Conservation (phyloP, 2,797 vertebrate species). For the Oreochromis grahami region DNA sequence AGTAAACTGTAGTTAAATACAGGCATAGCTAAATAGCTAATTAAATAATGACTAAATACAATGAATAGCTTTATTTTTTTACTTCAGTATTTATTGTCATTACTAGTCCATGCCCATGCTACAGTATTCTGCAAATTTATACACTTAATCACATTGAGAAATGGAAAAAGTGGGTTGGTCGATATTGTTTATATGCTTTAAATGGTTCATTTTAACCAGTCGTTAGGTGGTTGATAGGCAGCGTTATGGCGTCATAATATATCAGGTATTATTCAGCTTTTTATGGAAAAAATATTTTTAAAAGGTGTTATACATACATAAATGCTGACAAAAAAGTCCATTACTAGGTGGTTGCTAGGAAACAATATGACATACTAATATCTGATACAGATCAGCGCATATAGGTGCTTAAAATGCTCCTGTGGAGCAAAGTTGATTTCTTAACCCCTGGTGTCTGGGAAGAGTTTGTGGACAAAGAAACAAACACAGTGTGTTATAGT, state of each 20-base stretch:
- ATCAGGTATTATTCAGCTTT: background rate
- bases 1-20: background rate
- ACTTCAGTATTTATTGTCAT: background rate
- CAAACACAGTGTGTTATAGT: too few relatives aligned
- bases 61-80: background rate
- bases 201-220: background rate
- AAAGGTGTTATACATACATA: background rate
- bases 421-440: background rate
- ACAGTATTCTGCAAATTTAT: background rate
- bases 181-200: background rate
- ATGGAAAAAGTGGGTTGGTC: background rate
- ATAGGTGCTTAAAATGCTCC: background rate
- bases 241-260: background rate
- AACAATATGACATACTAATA: background rate
- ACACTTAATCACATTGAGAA: background rate
- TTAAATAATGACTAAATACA: background rate
- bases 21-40: background rate
- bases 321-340: accelerated
- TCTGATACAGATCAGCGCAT: background rate
- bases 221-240: background rate
- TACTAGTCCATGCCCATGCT: background rate
- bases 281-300: background rate
- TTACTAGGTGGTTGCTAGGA: background rate
- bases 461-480: too few relatives aligned
- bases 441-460: background rate